Evolutionary conservation across 2,888 invertebrate species (phyloP).

Genomic region (Agonopterix heracliana): DNA sequence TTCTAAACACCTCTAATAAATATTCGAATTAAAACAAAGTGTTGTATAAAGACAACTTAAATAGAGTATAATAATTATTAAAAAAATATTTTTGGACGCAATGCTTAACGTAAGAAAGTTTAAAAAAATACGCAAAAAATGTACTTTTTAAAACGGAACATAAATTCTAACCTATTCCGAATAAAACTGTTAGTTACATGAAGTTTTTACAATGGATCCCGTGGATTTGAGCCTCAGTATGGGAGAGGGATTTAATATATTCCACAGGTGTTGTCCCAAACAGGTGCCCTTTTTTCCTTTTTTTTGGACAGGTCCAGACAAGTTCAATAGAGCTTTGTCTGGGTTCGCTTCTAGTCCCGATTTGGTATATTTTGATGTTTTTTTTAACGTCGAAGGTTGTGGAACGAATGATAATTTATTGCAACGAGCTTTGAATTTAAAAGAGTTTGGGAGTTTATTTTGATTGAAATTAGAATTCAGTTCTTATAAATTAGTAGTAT

Average conservation of each 20-base stretch:
- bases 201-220: background rate
- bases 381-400: constrained; percentile 26
- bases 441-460: constrained; percentile 9
- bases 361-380: constrained; percentile 42
- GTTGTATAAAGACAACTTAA: too few relatives aligned
- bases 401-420: constrained; percentile 56
- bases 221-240: constrained; percentile 9
- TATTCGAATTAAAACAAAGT: too few relatives aligned
- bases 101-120: too few relatives aligned
- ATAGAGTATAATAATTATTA: too few relatives aligned
- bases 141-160: too few relatives aligned
- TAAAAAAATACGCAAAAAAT: too few relatives aligned
- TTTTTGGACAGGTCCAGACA: constrained; percentile 55
- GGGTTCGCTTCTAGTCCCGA: constrained; percentile 45
- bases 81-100: too few relatives aligned
- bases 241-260: constrained; percentile 41
- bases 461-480: constrained; percentile 11
- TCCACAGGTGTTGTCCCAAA: constrained; percentile 61
- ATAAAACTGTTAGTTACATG: too few relatives aligned
- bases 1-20: too few relatives aligned
- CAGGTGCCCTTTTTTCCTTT: constrained; percentile 47
- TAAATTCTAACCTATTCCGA: too few relatives aligned
- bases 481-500: constrained; percentile 1
- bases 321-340: constrained; percentile 60
- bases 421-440: constrained; percentile 40